phyloP scores from a whole-genome alignment of 2,888 invertebrate species.

The Lycaena phlaeas region DNA sequence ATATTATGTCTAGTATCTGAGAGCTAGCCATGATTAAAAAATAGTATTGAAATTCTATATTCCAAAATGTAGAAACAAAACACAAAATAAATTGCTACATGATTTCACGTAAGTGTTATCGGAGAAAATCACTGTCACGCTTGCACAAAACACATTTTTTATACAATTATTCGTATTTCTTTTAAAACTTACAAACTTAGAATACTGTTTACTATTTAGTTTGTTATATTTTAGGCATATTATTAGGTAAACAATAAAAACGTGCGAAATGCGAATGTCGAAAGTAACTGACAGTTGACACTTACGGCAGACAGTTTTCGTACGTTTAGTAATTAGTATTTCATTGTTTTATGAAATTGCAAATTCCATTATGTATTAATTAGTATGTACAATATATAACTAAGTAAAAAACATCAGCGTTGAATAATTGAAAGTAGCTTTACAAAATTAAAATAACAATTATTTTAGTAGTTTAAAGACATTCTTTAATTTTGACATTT shows the following conservation, averaged over 20 bases:
- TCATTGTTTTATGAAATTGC: not conserved
- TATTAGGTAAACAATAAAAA: not conserved
- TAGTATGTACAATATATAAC: too few relatives aligned
- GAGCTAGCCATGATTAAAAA: slow-evolving; percentile 14
- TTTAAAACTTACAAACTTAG: not conserved
- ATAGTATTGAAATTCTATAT: not conserved
- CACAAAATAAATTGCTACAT: not conserved
- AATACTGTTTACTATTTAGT: not conserved
- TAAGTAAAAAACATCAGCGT: too few relatives aligned
- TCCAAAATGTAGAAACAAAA: slow-evolving; percentile 4
- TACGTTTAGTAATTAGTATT: not conserved
- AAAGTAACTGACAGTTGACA: not conserved
- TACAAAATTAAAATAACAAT: not conserved
- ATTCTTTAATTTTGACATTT: not conserved
- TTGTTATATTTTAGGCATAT: not conserved
- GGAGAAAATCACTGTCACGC: too few relatives aligned
- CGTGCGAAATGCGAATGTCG: not conserved
- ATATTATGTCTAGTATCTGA: slow-evolving; percentile 80
- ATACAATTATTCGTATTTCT: not conserved
- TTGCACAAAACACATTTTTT: too few relatives aligned
- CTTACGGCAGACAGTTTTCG: not conserved
- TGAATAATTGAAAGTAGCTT: not conserved
- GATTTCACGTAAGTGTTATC: not conserved
- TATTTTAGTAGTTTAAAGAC: not conserved
- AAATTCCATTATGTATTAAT: not conserved